A percentile compares a stretch with the other conserved stretches of the same genome.
Conservation (phyloP, 2,113 vertebrate species). For the Oreotrochilus melanogaster region DNA sequence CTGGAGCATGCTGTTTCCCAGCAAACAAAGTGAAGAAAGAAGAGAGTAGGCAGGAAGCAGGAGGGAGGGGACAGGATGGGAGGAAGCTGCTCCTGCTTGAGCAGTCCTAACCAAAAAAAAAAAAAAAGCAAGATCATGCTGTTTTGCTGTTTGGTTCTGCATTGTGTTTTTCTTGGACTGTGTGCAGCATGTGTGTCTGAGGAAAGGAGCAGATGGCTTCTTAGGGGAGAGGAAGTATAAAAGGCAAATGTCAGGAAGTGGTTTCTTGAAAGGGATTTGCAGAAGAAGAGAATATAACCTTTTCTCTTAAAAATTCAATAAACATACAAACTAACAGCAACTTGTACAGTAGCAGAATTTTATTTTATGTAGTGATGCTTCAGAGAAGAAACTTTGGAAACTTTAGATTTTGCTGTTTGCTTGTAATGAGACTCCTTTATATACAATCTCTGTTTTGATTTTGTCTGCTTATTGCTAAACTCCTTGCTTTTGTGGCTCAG, state of each 20-base stretch:
- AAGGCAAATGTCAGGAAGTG: slow-evolving; percentile 5
- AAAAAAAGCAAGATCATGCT: neutral
- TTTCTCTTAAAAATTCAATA: neutral
- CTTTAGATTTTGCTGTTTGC: neutral
- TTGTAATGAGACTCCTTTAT: neutral
- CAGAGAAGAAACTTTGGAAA: neutral
- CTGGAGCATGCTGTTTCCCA: neutral
- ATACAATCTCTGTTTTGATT: neutral
- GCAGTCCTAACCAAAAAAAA: neutral
- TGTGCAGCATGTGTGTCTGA: neutral
- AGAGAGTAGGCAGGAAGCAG: neutral
- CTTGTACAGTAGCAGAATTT: neutral
- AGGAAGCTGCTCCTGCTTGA: neutral
- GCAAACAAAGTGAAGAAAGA: neutral
- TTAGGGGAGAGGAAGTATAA: slow-evolving; percentile 28
- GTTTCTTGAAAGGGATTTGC: slow-evolving; percentile 38
- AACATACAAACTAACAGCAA: neutral
- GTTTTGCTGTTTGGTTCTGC: neutral
- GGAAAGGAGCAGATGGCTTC: slow-evolving; percentile 50
- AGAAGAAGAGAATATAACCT: neutral
- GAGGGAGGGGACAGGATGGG: neutral
- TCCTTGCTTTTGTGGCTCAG: neutral
- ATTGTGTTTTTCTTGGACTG: slow-evolving; percentile 31
- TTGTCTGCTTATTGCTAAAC: neutral
- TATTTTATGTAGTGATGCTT: neutral